Conservation (phyloP, 92 coral and sea anemone species). For the Micromussa lordhowensis region DNA sequence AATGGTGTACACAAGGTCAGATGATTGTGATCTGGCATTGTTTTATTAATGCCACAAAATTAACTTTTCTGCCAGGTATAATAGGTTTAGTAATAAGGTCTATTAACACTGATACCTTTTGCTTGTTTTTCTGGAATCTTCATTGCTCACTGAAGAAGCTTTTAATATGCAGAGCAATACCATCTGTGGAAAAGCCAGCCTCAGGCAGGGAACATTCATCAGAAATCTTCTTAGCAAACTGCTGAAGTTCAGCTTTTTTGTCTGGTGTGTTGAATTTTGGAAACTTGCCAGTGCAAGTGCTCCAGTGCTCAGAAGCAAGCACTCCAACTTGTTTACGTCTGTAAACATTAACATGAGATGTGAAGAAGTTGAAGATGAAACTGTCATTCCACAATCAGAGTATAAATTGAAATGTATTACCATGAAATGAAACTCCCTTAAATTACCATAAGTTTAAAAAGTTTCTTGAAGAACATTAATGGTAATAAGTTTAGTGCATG, state of each 20-base stretch:
- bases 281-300: constrained; percentile 13
- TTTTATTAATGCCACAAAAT: background rate
- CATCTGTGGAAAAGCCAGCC: constrained; percentile 34
- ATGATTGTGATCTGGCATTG: constrained; percentile 8
- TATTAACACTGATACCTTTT: constrained; percentile 12
- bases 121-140: constrained; percentile 32
- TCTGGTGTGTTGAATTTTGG: constrained; percentile 34
- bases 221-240: constrained; percentile 32
- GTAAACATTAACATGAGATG: constrained; percentile 8
- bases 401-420: constrained; percentile 10
- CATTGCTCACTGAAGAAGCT: constrained; percentile 25
- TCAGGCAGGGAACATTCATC: constrained; percentile 27
- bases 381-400: background rate
- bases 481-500: background rate
- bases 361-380: constrained; percentile 2
- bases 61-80: constrained; percentile 3
- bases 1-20: background rate
- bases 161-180: constrained; percentile 39
- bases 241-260: constrained; percentile 42
- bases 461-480: background rate
- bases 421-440: background rate
- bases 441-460: background rate
- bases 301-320: constrained; percentile 28
- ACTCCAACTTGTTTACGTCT: constrained; percentile 29
- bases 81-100: background rate